A percentile compares a stretch with the other conserved stretches of the same genome.
phyloP scores from a whole-genome alignment of 1,140 invertebrate species.

The Drosophila obscura region DNA sequence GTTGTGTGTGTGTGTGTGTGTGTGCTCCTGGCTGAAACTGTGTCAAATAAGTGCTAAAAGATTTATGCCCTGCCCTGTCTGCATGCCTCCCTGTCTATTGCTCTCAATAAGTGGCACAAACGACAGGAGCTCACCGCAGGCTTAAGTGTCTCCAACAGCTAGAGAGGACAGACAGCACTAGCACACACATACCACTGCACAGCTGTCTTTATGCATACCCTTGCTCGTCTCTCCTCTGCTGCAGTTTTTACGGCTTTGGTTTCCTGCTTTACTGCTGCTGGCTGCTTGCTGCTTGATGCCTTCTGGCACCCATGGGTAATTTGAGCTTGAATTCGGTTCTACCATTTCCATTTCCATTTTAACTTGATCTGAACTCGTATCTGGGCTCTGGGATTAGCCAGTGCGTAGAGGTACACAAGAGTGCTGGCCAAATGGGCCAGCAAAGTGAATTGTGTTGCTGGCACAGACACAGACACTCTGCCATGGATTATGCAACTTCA shows the following conservation, averaged over 20 bases:
- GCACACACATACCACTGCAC: slow-evolving; percentile 46
- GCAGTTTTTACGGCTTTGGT: slow-evolving; percentile 46
- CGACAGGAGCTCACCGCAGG: slow-evolving; percentile 60
- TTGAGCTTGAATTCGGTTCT: slow-evolving; percentile 17
- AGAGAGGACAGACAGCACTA: slow-evolving; percentile 36
- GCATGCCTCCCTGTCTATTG: slow-evolving; percentile 41
- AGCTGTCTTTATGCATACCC: slow-evolving; percentile 7
- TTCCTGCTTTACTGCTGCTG: slow-evolving; percentile 16
- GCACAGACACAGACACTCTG: too few species aligned
- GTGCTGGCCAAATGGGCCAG: too few species aligned
- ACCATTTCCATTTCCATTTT: slow-evolving; percentile 23
- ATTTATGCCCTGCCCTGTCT: slow-evolving; percentile 64
- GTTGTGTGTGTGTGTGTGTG: slow-evolving; percentile 12
- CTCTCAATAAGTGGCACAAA: slow-evolving; percentile 71
- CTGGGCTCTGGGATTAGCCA: background rate
- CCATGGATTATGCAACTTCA: too few species aligned
- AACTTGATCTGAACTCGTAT: background rate
- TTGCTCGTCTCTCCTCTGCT: slow-evolving; percentile 18
- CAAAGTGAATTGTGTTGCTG: too few species aligned
- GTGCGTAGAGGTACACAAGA: background rate
- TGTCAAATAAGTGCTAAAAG: slow-evolving; percentile 82
- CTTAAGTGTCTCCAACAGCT: slow-evolving; percentile 72
- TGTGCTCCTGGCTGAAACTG: slow-evolving; percentile 50
- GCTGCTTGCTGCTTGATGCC: slow-evolving; percentile 17
- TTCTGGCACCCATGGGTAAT: slow-evolving; percentile 24